Evolutionary conservation across 2,113 vertebrate species (phyloP), one percentile per base, ranked within the genome.

Genomic region (Sebastes schlegelii): DNA sequence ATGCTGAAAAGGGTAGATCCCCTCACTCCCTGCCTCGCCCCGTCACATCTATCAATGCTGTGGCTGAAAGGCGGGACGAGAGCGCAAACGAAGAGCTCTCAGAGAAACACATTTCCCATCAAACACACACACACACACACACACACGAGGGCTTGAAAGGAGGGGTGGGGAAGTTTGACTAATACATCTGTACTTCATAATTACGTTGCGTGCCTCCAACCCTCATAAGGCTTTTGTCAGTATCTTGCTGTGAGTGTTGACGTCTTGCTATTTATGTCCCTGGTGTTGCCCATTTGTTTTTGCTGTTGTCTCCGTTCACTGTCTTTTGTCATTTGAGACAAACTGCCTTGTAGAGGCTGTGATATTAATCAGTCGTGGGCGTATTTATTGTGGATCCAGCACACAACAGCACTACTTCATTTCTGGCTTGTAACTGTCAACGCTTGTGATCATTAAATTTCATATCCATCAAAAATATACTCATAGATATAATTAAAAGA

Each of bases 121-220:
- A 74, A 77, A 57, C 23, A 49, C 82, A 73, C 74, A 43, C 65
- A 77, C 40, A 65, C 63, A 49, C 52, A 75, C 66, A 67, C 83
- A 57, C 67, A 68, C 73, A 74, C 63, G 64, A n/a, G 6, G 34
- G 82, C 58, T 42, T 21, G 76, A 80, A 65, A 46, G 55, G 62
- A 54, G 23, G 65, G 48, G 55, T 58, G 77, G 68, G 51, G n/a
- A 52, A 21, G 67, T 85, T 86, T 86, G 71, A 86, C 85, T 88
- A 79, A 87, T 88, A 90, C 77, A 81, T 81, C 89, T 91, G 84
- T 91, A 88, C 82, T 88, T 92, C 82, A 86, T 91, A 92, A 92
- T 88, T 86, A 86, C 26, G 66, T 62, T 66, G 87, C 12, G 16
- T 71, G 84, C 62, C 73, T 89, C 57, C 62, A 74, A 21, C 66